Evolutionary conservation across 2,113 vertebrate species (phyloP).

Genomic region (Charina bottae): DNA sequence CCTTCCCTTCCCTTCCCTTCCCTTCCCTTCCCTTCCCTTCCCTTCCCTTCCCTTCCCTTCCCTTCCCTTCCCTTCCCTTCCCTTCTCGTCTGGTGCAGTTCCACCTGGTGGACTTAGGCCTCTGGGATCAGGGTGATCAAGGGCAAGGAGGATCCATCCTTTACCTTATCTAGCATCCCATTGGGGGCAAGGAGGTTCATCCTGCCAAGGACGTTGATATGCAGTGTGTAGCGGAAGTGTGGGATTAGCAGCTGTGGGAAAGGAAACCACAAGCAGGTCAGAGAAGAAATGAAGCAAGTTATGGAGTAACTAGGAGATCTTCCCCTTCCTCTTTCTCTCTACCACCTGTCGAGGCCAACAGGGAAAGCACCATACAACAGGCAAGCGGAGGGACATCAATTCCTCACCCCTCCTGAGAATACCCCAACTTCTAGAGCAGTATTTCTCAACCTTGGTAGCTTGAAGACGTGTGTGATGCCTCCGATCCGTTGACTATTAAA

Average conservation of each 20-base stretch:
- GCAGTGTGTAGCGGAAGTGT: background rate
- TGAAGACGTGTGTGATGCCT: too few relatives aligned
- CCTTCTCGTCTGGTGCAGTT: too few relatives aligned
- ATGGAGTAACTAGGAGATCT: background rate
- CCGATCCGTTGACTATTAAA: too few relatives aligned
- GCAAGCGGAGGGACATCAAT: background rate
- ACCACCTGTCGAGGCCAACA: background rate
- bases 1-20: background rate
- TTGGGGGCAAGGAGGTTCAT: background rate
- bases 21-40: background rate
- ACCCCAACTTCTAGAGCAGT: background rate
- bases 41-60: background rate
- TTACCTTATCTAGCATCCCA: background rate
- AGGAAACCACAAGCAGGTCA: background rate
- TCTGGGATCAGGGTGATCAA: background rate
- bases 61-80: background rate
- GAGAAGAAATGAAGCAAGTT: background rate
- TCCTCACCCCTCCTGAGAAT: background rate
- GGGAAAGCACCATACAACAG: background rate
- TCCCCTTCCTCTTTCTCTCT: background rate
- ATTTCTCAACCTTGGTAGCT: too few relatives aligned
- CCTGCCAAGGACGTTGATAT: background rate
- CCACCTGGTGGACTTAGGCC: background rate
- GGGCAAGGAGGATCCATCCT: background rate
- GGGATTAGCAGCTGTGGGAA: background rate